These are phyloP conservation scores for Morpho helenor DNA, from an alignment of 2,888 invertebrate genomes.

Conservation along the genomic window DNA sequence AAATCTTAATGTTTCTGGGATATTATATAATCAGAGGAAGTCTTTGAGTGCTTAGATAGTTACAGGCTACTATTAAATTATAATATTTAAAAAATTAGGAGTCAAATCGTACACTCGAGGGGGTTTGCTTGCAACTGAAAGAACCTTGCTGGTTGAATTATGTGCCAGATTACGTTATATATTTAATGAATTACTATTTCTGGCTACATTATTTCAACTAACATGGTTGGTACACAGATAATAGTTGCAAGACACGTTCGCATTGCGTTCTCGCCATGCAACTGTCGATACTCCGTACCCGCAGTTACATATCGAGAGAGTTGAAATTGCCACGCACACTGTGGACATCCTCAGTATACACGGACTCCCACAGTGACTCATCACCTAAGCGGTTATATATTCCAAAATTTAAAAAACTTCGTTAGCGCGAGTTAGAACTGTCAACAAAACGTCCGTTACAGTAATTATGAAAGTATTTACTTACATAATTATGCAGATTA, in stretches of 20 bases:
- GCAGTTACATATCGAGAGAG: constrained; percentile 29
- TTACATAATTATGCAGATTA: too few species aligned
- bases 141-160: too few species aligned
- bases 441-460: too few species aligned
- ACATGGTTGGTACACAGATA: constrained; percentile 21
- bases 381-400: constrained; percentile 8
- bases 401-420: constrained; percentile 30
- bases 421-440: constrained; percentile 37
- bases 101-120: too few species aligned
- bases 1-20: too few species aligned
- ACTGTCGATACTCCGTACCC: constrained; percentile 4
- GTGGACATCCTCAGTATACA: constrained; percentile 43
- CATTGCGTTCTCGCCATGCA: constrained; percentile 14
- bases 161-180: constrained; percentile 10
- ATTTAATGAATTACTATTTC: background rate
- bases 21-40: too few species aligned
- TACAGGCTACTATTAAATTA: too few species aligned
- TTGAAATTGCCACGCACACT: constrained; percentile 33
- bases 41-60: too few species aligned
- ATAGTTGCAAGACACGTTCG: constrained; percentile 15
- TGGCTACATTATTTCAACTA: constrained; percentile 17
- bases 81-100: too few species aligned
- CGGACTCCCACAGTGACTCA: constrained; percentile 33
- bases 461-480: too few species aligned
- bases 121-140: too few species aligned